Conservation (phyloP, 2,797 vertebrate genomes). For the Triplophysa bombifrons region DNA sequence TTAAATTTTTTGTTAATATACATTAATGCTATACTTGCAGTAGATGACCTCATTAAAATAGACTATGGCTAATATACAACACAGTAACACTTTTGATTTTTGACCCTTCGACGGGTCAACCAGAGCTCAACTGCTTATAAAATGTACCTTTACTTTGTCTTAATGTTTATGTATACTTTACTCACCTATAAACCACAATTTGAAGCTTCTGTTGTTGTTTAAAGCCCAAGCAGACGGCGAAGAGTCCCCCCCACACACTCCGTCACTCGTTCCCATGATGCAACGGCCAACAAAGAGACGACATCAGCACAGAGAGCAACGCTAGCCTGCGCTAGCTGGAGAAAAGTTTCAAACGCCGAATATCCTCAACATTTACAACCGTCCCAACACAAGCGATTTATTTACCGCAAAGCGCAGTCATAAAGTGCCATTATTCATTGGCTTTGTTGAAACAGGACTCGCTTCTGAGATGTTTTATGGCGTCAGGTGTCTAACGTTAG, state of each 20-base stretch:
- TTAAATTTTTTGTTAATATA: too few species aligned
- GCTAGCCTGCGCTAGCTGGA: conserved; percentile 8
- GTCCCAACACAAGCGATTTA: background rate
- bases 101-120: too few species aligned
- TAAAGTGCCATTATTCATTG: background rate
- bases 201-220: background rate
- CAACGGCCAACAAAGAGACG: conserved; percentile 63
- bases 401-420: background rate
- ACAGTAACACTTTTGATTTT: too few species aligned
- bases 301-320: conserved; percentile 23
- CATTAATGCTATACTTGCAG: too few species aligned
- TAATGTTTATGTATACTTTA: background rate
- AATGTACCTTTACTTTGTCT: background rate
- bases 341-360: conserved; percentile 53
- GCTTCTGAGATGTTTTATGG: conserved; percentile 13
- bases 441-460: background rate
- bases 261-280: conserved; percentile 56
- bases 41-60: too few species aligned
- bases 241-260: background rate
- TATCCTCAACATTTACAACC: conserved; percentile 7
- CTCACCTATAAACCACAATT: background rate
- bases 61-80: too few species aligned
- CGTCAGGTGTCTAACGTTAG: conserved; percentile 10
- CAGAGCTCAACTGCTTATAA: too few species aligned
- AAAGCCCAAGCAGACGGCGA: background rate